These are phyloP conservation scores for Tenodera sinensis DNA, from an alignment of 2,888 invertebrate genomes.

Conservation along the genomic window DNA sequence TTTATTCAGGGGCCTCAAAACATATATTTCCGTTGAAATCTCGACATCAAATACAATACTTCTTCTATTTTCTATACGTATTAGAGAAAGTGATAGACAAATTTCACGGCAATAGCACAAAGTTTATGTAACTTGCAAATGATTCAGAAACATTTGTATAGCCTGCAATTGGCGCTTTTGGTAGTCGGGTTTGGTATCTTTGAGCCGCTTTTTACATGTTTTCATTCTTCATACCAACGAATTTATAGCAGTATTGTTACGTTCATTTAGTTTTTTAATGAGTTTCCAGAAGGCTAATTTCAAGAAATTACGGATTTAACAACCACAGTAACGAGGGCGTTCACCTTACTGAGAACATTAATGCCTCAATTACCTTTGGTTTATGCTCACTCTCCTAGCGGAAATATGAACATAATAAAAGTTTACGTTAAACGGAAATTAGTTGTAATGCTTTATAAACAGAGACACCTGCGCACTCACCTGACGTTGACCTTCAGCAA, in stretches of 20 bases:
- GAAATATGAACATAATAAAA: background rate
- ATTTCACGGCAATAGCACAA: too few species aligned
- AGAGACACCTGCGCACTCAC: background rate
- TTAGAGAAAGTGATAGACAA: too few species aligned
- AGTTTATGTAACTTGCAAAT: too few species aligned
- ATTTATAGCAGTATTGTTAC: background rate
- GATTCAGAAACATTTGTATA: too few species aligned
- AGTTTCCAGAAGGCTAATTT: background rate
- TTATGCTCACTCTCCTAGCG: background rate
- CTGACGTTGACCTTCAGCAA: background rate
- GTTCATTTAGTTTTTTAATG: background rate
- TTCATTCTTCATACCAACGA: too few species aligned
- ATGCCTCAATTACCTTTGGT: background rate
- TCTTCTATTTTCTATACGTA: too few species aligned
- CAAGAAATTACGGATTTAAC: background rate
- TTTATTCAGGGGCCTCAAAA: too few species aligned
- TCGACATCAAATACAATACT: too few species aligned
- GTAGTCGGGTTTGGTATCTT: too few species aligned
- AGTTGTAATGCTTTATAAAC: background rate
- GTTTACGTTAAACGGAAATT: background rate
- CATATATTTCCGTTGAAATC: too few species aligned
- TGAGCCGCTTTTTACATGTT: too few species aligned
- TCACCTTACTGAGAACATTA: background rate
- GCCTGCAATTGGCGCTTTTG: too few species aligned
- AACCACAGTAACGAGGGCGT: background rate